These are phyloP conservation scores for Chaenodraco wilsoni DNA, from an alignment of 2,797 vertebrate genomes.

Conservation along the genomic window DNA sequence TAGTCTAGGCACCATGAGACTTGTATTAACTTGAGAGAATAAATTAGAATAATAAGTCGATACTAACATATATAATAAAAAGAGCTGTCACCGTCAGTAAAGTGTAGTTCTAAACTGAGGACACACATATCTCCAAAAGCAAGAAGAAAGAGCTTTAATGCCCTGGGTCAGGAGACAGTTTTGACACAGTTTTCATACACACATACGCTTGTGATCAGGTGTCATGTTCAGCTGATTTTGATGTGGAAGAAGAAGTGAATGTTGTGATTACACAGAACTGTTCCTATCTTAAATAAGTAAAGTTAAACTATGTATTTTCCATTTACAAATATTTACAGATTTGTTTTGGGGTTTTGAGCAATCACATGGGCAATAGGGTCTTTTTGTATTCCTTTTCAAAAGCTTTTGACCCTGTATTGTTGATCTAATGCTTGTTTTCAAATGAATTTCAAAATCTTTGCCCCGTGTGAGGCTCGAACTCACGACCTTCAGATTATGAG, in stretches of 20 bases:
- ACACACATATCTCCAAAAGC: constrained; percentile 5
- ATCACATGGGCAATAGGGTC: neutral
- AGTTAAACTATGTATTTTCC: too few species aligned
- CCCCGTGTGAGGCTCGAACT: constrained; percentile 74
- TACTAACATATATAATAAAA: constrained; percentile 11
- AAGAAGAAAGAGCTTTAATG: constrained; percentile 12
- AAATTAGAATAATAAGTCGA: neutral
- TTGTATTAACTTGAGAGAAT: too few species aligned
- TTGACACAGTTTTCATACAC: neutral
- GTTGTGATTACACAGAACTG: neutral
- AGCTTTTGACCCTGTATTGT: neutral
- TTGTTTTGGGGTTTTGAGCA: neutral
- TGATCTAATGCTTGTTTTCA: neutral
- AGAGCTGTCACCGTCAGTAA: neutral
- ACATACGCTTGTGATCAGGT: neutral
- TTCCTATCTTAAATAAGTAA: neutral
- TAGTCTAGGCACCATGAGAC: too few species aligned
- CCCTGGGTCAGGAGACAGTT: neutral
- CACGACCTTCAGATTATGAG: constrained; percentile 67
- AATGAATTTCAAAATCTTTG: constrained; percentile 21
- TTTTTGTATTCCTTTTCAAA: neutral
- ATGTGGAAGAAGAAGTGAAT: neutral
- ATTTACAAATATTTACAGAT: neutral
- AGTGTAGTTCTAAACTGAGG: constrained; percentile 9
- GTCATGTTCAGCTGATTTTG: constrained; percentile 3